Conservation (phyloP, 2,113 vertebrate genomes). For the Phoenicopterus ruber region DNA sequence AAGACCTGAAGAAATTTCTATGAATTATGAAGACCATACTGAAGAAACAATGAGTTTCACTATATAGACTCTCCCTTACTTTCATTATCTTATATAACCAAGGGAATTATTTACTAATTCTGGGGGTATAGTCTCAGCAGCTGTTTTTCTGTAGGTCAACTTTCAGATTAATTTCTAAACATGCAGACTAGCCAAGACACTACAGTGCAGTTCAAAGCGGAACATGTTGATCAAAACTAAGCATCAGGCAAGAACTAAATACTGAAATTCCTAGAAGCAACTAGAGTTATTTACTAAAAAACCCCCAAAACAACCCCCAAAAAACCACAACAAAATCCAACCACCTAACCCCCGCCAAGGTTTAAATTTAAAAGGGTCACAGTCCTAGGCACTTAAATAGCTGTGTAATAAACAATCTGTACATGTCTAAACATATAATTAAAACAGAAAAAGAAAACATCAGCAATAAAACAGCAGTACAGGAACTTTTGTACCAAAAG, state of each 20-base stretch:
- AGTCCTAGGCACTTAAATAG: background rate
- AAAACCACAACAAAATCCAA: background rate
- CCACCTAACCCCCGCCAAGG: background rate
- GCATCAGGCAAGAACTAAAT: background rate
- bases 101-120: background rate
- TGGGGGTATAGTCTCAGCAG: background rate
- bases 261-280: background rate
- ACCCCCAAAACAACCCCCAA: background rate
- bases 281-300: background rate
- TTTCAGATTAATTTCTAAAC: background rate
- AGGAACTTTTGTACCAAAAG: background rate
- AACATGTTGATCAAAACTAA: background rate
- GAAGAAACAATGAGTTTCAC: slow-evolving; percentile 77
- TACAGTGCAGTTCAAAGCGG: background rate
- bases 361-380: background rate
- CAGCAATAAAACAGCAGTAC: background rate
- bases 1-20: slow-evolving; percentile 71
- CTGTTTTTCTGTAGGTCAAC: background rate
- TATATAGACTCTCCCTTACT: slow-evolving; percentile 59
- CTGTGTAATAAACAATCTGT: background rate
- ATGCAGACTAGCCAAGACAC: background rate
- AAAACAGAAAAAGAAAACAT: background rate
- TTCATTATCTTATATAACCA: background rate
- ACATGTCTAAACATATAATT: background rate
- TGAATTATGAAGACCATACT: slow-evolving; percentile 63